These are phyloP conservation scores for Cydia splendana DNA, from an alignment of 1,140 invertebrate genomes.

Conservation along the genomic window DNA sequence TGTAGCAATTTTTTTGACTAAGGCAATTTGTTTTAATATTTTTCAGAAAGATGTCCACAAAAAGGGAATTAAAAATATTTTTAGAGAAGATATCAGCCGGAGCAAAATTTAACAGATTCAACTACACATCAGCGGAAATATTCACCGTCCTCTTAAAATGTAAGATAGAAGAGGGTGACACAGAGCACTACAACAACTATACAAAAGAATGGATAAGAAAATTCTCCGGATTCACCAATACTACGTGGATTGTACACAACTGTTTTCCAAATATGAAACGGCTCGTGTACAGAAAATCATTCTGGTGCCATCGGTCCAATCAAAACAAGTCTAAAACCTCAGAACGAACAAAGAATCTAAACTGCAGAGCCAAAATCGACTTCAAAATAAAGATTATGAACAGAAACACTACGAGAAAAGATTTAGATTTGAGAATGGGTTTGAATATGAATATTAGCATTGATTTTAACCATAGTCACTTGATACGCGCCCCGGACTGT, in stretches of 20 bases:
- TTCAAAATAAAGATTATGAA: slow-evolving; percentile 38
- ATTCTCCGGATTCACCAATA: slow-evolving; percentile 43
- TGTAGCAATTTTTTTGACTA: neutral
- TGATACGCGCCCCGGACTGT: slow-evolving; percentile 22
- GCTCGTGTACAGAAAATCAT: slow-evolving; percentile 35
- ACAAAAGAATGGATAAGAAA: slow-evolving; percentile 41
- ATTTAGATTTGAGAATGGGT: slow-evolving; percentile 35
- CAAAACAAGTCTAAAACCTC: slow-evolving; percentile 33
- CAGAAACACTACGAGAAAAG: slow-evolving; percentile 37
- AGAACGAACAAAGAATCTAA: slow-evolving; percentile 16
- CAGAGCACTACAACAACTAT: slow-evolving; percentile 35
- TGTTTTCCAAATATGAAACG: slow-evolving; percentile 37
- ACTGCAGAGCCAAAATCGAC: slow-evolving; percentile 37
- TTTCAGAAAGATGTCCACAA: slow-evolving; percentile 36
- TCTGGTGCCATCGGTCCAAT: slow-evolving; percentile 33
- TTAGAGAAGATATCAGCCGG: slow-evolving; percentile 40
- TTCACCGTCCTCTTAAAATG: slow-evolving; percentile 41
- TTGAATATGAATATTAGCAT: slow-evolving; percentile 40
- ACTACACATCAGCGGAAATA: slow-evolving; percentile 39
- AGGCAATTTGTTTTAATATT: neutral
- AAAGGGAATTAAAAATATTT: slow-evolving; percentile 37
- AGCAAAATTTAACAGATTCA: slow-evolving; percentile 37
- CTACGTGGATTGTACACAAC: slow-evolving; percentile 40
- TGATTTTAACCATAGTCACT: slow-evolving; percentile 41
- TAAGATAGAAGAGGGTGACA: slow-evolving; percentile 29